Conservation (phyloP, 2,888 invertebrate genomes). For the Eutolmus rufibarbis region DNA sequence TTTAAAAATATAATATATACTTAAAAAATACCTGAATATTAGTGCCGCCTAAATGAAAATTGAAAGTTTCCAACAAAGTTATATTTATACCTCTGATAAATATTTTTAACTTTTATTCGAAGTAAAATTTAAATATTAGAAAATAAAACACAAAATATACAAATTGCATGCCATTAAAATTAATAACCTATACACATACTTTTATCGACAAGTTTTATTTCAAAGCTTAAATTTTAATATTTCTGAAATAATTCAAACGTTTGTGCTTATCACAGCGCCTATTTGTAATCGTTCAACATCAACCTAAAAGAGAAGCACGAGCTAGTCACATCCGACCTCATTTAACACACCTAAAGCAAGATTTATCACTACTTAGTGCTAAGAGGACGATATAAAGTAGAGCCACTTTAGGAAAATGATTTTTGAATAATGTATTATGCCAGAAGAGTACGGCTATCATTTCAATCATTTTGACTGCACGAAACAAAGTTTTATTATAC, state of each 20-base stretch:
- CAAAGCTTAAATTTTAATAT: background rate
- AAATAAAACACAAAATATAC: too few species aligned
- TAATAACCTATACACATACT: background rate
- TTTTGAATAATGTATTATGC: background rate
- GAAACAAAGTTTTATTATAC: background rate
- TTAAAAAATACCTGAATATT: too few species aligned
- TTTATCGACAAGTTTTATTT: background rate
- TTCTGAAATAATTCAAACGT: background rate
- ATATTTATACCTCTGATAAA: too few species aligned
- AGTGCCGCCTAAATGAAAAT: too few species aligned
- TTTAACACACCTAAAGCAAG: background rate
- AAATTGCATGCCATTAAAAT: background rate
- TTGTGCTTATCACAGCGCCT: background rate
- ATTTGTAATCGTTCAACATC: background rate
- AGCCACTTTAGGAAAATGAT: background rate
- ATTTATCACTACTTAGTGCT: background rate
- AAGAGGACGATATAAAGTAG: background rate
- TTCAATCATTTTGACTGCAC: background rate
- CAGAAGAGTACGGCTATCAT: background rate
- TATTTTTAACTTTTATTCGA: too few species aligned
- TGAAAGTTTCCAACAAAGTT: too few species aligned
- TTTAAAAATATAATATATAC: too few species aligned
- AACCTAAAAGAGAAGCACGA: background rate
- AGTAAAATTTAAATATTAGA: too few species aligned
- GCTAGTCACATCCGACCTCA: background rate